phyloP scores from a whole-genome alignment of 2,888 invertebrate genomes.

The Drosophila putrida region DNA sequence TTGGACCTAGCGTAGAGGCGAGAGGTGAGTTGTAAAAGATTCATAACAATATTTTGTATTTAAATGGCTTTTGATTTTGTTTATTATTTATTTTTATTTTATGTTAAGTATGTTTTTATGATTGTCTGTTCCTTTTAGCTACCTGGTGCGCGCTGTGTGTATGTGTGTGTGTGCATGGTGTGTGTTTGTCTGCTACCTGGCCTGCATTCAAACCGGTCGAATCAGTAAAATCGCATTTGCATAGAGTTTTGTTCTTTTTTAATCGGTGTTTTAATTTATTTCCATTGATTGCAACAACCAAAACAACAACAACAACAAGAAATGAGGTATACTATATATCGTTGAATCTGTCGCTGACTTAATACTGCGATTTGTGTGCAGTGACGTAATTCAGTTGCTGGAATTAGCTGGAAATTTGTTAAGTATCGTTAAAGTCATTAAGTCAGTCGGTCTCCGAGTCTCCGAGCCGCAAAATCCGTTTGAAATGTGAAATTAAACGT shows the following conservation, averaged over 20 bases:
- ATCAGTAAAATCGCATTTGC: slow-evolving; percentile 62
- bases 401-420: slow-evolving; percentile 66
- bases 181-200: slow-evolving; percentile 51
- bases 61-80: slow-evolving; percentile 47
- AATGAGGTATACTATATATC: slow-evolving; percentile 35
- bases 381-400: slow-evolving; percentile 72
- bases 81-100: slow-evolving; percentile 40
- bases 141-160: slow-evolving; percentile 4
- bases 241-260: slow-evolving; percentile 78
- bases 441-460: not conserved
- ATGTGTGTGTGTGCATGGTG: slow-evolving; percentile 26
- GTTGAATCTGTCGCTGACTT: slow-evolving; percentile 43
- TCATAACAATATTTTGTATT: slow-evolving; percentile 38
- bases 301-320: slow-evolving; percentile 42
- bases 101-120: slow-evolving; percentile 14
- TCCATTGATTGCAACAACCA: slow-evolving; percentile 71
- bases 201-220: slow-evolving; percentile 72
- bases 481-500: slow-evolving; percentile 46
- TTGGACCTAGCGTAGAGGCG: slow-evolving; percentile 14
- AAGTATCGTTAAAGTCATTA: slow-evolving; percentile 24
- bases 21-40: slow-evolving; percentile 33
- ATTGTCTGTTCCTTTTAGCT: slow-evolving; percentile 12
- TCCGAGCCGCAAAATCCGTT: slow-evolving; percentile 32
- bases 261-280: slow-evolving; percentile 71
- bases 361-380: slow-evolving; percentile 51